Conservation (phyloP, 2,797 vertebrate species). For the Sarcophilus harrisii region DNA sequence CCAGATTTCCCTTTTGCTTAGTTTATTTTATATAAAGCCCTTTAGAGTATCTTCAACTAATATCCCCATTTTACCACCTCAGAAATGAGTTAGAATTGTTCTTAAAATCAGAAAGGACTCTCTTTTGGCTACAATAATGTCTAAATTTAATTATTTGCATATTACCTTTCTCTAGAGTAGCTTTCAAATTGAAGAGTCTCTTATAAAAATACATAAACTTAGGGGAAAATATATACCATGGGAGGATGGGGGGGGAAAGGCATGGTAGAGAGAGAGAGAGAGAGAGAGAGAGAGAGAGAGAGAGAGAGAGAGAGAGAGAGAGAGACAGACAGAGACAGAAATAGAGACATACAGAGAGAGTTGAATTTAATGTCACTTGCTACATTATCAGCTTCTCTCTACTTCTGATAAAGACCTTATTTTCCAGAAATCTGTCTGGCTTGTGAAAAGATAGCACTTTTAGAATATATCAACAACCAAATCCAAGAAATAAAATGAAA, state of each 20-base stretch:
- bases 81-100: constrained; percentile 10
- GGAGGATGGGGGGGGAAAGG: not conserved
- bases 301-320: not conserved
- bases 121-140: constrained; percentile 25
- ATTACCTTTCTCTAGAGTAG: not conserved
- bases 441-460: not conserved
- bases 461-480: not conserved
- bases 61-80: constrained; percentile 31
- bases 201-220: constrained; percentile 32
- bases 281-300: not conserved
- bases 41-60: constrained; percentile 18
- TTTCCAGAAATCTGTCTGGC: constrained; percentile 23
- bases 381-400: not conserved
- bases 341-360: too few relatives aligned
- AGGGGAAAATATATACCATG: not conserved
- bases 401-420: constrained; percentile 19
- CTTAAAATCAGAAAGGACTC: constrained; percentile 29
- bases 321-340: too few relatives aligned
- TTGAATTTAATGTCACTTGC: not conserved
- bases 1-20: not conserved
- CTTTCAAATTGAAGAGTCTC: constrained; percentile 34
- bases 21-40: not conserved
- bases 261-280: not conserved
- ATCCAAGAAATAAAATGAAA: constrained; percentile 35
- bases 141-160: not conserved